Base-by-base conservation (phyloP, 2,888 invertebrate genomes). In the Synergus itoensis region DNA sequence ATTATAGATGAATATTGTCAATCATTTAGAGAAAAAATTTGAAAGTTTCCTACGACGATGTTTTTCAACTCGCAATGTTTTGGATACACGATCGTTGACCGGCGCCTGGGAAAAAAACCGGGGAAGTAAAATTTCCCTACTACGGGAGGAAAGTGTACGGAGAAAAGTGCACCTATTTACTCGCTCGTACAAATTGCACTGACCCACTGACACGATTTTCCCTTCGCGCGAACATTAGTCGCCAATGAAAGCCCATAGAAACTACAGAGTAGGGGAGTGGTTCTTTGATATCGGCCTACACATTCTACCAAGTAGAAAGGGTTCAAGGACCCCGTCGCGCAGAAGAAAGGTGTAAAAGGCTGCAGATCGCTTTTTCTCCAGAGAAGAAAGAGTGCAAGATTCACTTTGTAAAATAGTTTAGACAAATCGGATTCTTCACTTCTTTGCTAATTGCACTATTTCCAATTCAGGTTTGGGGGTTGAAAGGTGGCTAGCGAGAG, bases 191-290 rank as follows among this genome's bases (percentile, higher is more conserved):
- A 82, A 85, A 85, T 82, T 84, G 83, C 81, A 80, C 73, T 86
- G 86, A 87, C 87, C 86, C 77, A 87, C 86, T 87, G 86, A 78
- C 87, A 87, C 86, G 84, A 87, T 87, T 86, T 87, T 86, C 86
- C 87, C 85, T 87, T 87, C 84, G 82, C 83, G 84, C 85, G 82
- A 85, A 83, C 85, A 87, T 87, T 84, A 87, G 84, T 81, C 83
- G 84, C 82, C 84, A 84, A 83, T 84, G 84, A 85, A 85, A 85
- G 84, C 85, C 83, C 83, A 83, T 85, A 84, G 82, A 84, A 81
- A 84, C 82, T 81, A 81, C 80, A 81, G 77, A 82, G 80, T 79
- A 81, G 80, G 79, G 82, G 81, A 83, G 83, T 83, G 83, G 83
- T 79, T 79, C 77, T 79, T 78, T 69, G 69, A 48, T 69, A 69